phyloP scores from a whole-genome alignment of 2,797 vertebrate species.

The Phrynocephalus guinanensis region DNA sequence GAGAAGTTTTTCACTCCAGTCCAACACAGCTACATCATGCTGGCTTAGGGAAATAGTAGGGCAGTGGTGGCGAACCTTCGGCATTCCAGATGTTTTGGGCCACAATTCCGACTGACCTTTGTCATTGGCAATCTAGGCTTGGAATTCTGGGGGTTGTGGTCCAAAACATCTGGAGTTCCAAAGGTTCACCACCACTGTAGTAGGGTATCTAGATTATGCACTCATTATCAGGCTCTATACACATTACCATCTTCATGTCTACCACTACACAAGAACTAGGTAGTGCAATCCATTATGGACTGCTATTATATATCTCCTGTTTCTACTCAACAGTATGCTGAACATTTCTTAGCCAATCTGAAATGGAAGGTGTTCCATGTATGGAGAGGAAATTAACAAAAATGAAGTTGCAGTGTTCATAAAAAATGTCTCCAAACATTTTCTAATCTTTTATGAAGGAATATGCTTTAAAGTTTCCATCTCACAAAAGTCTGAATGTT shows the following conservation, averaged over 20 bases:
- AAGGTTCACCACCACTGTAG: too few species aligned
- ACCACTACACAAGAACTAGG: not conserved
- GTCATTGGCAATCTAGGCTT: too few species aligned
- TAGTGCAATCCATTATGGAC: too few species aligned
- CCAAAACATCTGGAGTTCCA: too few species aligned
- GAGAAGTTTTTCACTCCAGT: not conserved
- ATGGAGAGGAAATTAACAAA: constrained; percentile 13
- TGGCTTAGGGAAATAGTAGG: not conserved
- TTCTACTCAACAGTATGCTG: not conserved
- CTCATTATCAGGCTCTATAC: not conserved
- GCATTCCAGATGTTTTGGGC: too few species aligned
- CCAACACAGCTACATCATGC: not conserved
- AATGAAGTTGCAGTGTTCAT: not conserved
- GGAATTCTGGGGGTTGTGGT: too few species aligned
- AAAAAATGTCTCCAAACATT: not conserved
- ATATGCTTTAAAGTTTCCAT: constrained; percentile 2
- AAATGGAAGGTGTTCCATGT: constrained; percentile 12
- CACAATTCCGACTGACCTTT: too few species aligned
- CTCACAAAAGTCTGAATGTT: not conserved
- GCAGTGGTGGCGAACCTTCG: too few species aligned
- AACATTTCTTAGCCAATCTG: not conserved
- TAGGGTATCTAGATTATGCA: not conserved
- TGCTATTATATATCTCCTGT: constrained; percentile 8
- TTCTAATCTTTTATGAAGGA: not conserved
- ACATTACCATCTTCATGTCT: not conserved